Conservation (phyloP, 2,797 vertebrate species). For the Alosa sapidissima region DNA sequence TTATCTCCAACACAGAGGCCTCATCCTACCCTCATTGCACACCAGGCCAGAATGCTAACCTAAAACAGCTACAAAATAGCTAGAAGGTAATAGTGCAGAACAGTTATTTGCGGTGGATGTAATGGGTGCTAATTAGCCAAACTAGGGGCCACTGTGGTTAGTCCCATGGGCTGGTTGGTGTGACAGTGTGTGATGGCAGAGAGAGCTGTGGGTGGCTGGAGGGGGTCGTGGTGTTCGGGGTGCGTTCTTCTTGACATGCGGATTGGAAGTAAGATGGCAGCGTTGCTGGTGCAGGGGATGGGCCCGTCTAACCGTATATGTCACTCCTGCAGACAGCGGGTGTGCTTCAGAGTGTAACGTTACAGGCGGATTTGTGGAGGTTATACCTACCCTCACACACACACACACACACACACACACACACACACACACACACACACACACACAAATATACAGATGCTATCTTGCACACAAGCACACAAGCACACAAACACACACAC, state of each 20-base stretch:
- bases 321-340: neutral
- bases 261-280: neutral
- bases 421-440: neutral
- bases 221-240: neutral
- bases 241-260: neutral
- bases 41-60: neutral
- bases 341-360: neutral
- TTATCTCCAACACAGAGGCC: neutral
- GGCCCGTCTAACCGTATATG: neutral
- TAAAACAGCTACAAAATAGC: neutral
- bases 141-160: neutral
- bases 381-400: neutral
- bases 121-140: neutral
- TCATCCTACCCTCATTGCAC: neutral
- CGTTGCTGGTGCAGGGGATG: neutral
- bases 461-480: neutral
- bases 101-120: neutral
- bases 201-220: neutral
- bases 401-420: neutral
- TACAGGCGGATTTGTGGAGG: neutral
- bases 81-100: neutral
- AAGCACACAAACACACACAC: neutral
- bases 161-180: neutral
- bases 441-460: neutral
- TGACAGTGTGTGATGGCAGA: neutral